phyloP scores from a whole-genome alignment of 2,888 invertebrate genomes.

The Amiota minor region DNA sequence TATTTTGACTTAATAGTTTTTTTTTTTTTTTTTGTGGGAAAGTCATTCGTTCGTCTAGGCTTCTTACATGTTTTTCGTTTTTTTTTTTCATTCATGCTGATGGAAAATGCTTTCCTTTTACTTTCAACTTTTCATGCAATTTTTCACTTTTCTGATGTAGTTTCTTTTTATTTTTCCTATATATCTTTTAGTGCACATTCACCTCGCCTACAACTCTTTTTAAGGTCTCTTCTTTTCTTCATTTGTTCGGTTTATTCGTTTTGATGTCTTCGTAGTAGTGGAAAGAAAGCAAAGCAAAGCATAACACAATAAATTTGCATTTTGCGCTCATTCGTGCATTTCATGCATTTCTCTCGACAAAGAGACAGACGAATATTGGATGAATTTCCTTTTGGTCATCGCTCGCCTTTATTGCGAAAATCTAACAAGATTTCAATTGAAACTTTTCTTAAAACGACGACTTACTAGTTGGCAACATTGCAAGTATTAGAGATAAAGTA shows the following conservation, averaged over 20 bases:
- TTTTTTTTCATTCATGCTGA: not conserved
- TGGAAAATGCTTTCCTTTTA: constrained; percentile 63
- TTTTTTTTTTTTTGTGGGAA: constrained; percentile 51
- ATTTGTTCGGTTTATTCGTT: constrained; percentile 16
- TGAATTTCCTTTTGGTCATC: not conserved
- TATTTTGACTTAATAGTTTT: constrained; percentile 30
- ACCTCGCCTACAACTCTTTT: constrained; percentile 39
- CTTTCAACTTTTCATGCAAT: constrained; percentile 64
- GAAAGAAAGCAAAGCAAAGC: constrained; percentile 7
- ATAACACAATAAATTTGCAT: constrained; percentile 37
- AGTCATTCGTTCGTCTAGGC: constrained; percentile 45
- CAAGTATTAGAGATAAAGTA: not conserved
- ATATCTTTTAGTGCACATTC: constrained; percentile 9
- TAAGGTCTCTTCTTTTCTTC: constrained; percentile 35
- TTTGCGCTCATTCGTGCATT: constrained; percentile 52
- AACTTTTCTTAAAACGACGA: constrained; percentile 9
- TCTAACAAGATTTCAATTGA: not conserved
- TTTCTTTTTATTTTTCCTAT: constrained; percentile 16
- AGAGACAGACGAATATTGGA: constrained; percentile 15
- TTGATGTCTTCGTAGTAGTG: constrained; percentile 34
- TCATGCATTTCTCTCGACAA: constrained; percentile 45
- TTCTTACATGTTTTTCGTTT: not conserved
- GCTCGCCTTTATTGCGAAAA: not conserved
- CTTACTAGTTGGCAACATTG: not conserved
- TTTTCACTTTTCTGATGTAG: constrained; percentile 37